Evolutionary conservation across 2,888 invertebrate species (phyloP).

Genomic region (Itoplectis maculator): DNA sequence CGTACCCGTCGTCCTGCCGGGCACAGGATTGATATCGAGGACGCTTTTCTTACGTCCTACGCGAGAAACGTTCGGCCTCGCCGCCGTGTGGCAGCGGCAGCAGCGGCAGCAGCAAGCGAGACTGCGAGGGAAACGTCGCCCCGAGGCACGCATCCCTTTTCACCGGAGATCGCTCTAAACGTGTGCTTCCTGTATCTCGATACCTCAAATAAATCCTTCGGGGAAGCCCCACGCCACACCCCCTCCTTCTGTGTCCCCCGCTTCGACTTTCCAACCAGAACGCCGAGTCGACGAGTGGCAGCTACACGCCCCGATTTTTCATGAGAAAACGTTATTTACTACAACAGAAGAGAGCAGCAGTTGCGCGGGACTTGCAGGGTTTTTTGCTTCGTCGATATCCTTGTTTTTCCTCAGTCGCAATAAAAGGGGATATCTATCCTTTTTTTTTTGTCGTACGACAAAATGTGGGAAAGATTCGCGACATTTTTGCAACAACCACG

Average conservation of each 20-base stretch:
- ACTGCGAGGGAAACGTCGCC: conserved; percentile 45
- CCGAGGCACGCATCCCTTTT: conserved; percentile 66
- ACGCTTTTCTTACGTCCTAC: conserved; percentile 70
- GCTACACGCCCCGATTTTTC: conserved; percentile 47
- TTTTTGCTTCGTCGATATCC: not conserved
- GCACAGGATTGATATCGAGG: conserved; percentile 74
- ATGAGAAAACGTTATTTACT: conserved; percentile 47
- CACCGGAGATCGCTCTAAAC: conserved; percentile 58
- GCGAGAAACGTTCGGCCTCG: conserved; percentile 31
- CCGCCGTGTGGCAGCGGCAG: too few species aligned
- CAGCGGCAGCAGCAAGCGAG: too few species aligned
- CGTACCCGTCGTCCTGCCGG: conserved; percentile 66
- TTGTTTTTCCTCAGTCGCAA: conserved; percentile 8
- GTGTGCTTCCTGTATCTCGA: conserved; percentile 64
- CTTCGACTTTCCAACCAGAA: conserved; percentile 22
- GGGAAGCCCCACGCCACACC: conserved; percentile 45
- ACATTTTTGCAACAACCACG: conserved; percentile 13
- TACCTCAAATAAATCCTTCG: conserved; percentile 66
- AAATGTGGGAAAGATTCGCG: not conserved
- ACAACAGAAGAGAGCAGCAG: not conserved
- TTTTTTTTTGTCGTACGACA: not conserved
- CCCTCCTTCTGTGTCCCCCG: not conserved
- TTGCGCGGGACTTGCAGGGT: not conserved
- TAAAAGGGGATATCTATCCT: conserved; percentile 3
- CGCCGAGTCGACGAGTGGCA: conserved; percentile 25